phyloP scores from a whole-genome alignment of 37 sponge, comb jelly and placozoan genomes.

The Ephydatia muelleri region DNA sequence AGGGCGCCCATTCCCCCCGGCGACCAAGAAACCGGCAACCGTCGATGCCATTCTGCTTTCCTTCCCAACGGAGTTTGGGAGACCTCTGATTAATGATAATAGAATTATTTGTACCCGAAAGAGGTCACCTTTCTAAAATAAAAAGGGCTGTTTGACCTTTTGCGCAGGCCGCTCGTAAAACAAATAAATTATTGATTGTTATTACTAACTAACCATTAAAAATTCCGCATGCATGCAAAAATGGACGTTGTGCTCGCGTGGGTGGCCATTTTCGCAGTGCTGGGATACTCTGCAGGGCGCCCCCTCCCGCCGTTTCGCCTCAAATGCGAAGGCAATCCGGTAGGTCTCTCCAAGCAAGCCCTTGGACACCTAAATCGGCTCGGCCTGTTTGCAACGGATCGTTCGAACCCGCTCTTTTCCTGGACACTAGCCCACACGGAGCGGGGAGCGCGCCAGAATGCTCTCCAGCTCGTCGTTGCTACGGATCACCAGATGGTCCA shows the following conservation, averaged over 20 bases:
- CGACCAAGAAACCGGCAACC: slow-evolving; percentile 19
- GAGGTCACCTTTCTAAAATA: neutral
- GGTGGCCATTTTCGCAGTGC: neutral
- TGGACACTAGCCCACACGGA: slow-evolving; percentile 64
- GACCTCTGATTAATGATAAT: neutral
- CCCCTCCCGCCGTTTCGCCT: slow-evolving; percentile 33
- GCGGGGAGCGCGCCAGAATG: slow-evolving; percentile 40
- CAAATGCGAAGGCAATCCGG: slow-evolving; percentile 29
- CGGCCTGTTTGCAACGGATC: slow-evolving; percentile 44
- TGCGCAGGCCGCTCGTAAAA: neutral
- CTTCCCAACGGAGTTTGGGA: too few relatives aligned
- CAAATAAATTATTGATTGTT: too few relatives aligned
- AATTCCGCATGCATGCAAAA: neutral
- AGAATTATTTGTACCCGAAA: neutral
- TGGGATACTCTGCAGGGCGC: neutral
- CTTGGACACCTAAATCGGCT: neutral
- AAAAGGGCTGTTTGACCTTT: neutral
- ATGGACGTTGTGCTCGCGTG: neutral
- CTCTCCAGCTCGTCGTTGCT: slow-evolving; percentile 31
- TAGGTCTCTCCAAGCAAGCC: neutral
- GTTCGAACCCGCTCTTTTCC: slow-evolving; percentile 41
- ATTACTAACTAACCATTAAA: too few relatives aligned
- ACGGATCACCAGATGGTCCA: neutral
- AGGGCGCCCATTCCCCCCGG: slow-evolving; percentile 59
- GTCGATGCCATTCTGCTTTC: neutral